phyloP scores from a whole-genome alignment of 1,140 invertebrate species.

The Trichogramma pretiosum region DNA sequence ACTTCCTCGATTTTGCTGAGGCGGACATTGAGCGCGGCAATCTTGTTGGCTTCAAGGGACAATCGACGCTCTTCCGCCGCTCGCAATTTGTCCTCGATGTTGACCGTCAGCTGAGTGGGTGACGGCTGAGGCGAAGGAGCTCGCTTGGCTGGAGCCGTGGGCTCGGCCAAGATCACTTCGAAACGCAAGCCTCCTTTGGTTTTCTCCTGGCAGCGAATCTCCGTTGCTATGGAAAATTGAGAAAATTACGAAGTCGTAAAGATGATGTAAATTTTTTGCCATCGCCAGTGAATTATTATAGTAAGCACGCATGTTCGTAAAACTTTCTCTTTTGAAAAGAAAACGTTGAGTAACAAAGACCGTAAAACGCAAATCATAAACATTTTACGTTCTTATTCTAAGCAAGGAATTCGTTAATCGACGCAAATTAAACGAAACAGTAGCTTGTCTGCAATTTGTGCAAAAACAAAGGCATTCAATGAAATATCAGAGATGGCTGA shows the following conservation, averaged over 20 bases:
- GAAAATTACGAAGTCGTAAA: too few species aligned
- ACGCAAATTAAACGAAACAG: too few species aligned
- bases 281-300: conserved; percentile 1
- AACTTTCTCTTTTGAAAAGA: not conserved
- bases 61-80: conserved; percentile 84
- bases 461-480: too few species aligned
- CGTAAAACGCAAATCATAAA: too few species aligned
- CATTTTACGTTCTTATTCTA: too few species aligned
- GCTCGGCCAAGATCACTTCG: conserved; percentile 86
- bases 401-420: too few species aligned
- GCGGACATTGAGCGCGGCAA: conserved; percentile 71
- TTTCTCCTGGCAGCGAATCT: conserved; percentile 81
- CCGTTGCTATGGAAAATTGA: conserved; percentile 57
- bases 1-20: conserved; percentile 81
- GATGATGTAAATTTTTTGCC: not conserved
- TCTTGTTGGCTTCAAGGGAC: conserved; percentile 74
- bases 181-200: conserved; percentile 82
- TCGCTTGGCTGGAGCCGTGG: conserved; percentile 56
- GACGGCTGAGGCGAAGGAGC: conserved; percentile 50
- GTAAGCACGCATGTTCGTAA: not conserved
- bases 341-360: too few species aligned
- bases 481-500: too few species aligned
- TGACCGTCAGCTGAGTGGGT: conserved; percentile 49
- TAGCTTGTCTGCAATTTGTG: too few species aligned
- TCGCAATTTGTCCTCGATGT: conserved; percentile 83